Evolutionary conservation across 2,113 vertebrate genomes (phyloP).

Genomic region (Axis porcinus): DNA sequence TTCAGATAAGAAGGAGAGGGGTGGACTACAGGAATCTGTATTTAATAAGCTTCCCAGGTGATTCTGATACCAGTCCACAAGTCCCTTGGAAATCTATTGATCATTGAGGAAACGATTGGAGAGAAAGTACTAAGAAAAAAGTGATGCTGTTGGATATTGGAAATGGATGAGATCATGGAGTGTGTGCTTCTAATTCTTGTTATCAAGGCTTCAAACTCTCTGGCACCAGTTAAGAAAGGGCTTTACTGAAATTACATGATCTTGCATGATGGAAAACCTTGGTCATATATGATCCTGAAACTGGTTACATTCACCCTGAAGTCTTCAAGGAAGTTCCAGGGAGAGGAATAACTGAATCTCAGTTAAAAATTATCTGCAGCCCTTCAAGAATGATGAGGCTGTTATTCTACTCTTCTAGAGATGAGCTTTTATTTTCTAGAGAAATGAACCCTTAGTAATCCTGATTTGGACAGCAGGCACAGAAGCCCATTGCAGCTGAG

Average conservation of each 20-base stretch:
- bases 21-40: not conserved
- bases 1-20: not conserved
- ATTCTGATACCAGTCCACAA: not conserved
- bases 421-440: not conserved
- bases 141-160: not conserved
- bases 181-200: not conserved
- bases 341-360: not conserved
- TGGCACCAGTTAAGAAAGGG: not conserved
- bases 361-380: not conserved
- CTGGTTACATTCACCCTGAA: not conserved
- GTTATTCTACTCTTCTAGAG: not conserved
- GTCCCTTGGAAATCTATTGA: not conserved
- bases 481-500: not conserved
- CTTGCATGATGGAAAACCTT: not conserved
- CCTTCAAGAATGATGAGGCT: not conserved
- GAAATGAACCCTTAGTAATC: not conserved
- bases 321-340: not conserved
- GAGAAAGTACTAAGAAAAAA: not conserved
- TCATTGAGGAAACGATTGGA: not conserved
- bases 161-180: not conserved
- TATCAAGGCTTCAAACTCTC: not conserved
- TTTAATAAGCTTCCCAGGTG: not conserved
- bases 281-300: not conserved
- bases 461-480: not conserved
- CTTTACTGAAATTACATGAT: not conserved